Evolutionary conservation across 53 echinoderm and acorn worm genomes (phyloP).

Genomic region (Luidia sarsii): DNA sequence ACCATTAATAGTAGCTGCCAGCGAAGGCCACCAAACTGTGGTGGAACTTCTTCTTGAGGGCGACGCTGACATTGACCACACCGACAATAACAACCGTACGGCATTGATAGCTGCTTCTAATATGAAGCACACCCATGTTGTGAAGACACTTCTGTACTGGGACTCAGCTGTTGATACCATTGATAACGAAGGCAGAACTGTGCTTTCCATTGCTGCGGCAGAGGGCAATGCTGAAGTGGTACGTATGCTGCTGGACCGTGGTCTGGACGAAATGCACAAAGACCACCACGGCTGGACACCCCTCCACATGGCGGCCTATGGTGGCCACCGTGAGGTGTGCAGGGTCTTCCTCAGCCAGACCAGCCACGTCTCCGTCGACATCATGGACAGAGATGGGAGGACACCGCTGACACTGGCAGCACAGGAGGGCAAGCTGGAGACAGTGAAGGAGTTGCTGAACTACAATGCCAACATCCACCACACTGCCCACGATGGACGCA

Average conservation of each 20-base stretch:
- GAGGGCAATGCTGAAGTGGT: slow-evolving; percentile 95
- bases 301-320: slow-evolving; percentile 96
- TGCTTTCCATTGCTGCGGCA: slow-evolving; percentile 90
- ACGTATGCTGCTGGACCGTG: slow-evolving; percentile 85
- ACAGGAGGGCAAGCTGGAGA: slow-evolving; percentile 90
- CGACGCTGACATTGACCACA: slow-evolving; percentile 92
- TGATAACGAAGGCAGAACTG: slow-evolving; percentile 96
- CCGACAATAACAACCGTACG: slow-evolving; percentile 92
- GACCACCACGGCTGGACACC: slow-evolving; percentile 99
- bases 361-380: slow-evolving; percentile 80
- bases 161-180: slow-evolving; percentile 96
- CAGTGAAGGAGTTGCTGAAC: slow-evolving; percentile 73
- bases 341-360: slow-evolving; percentile 86
- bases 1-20: slow-evolving; percentile 92
- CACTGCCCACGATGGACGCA: slow-evolving; percentile 91
- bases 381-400: slow-evolving; percentile 93
- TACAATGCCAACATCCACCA: slow-evolving; percentile 79
- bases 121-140: slow-evolving; percentile 90
- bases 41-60: slow-evolving; percentile 95
- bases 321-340: slow-evolving; percentile 93
- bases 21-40: slow-evolving; percentile 93
- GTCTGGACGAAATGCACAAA: slow-evolving; percentile 97
- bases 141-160: slow-evolving; percentile 85
- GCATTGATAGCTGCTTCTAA: slow-evolving; percentile 94
- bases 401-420: slow-evolving; percentile 93